Conservation (phyloP, 2,113 vertebrate species). For the Alethe castanea region DNA sequence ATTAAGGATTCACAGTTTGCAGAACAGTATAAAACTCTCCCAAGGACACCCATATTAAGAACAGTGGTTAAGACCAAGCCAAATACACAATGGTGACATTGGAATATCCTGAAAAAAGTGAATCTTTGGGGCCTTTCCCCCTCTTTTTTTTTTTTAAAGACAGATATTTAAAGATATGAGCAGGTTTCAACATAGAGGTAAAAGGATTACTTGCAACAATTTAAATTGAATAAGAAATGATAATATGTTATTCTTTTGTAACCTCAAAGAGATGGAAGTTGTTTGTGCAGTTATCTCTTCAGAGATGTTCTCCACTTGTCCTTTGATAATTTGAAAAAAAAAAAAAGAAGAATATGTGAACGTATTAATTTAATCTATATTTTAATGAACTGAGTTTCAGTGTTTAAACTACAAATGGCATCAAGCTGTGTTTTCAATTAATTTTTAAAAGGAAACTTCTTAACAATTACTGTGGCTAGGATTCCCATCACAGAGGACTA, state of each 20-base stretch:
- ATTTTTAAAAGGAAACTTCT: constrained; percentile 1
- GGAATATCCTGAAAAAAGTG: not conserved
- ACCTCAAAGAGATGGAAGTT: not conserved
- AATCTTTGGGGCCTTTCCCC: not conserved
- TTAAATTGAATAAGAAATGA: not conserved
- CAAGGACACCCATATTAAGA: not conserved
- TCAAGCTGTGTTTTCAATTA: constrained; percentile 63
- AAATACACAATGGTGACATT: not conserved
- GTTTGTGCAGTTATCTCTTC: not conserved
- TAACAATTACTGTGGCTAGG: constrained; percentile 10
- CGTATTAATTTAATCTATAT: not conserved
- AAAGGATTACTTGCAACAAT: not conserved
- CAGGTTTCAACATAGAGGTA: not conserved
- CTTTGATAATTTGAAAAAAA: not conserved
- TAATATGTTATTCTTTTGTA: not conserved
- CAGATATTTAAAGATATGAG: not conserved
- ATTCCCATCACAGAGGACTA: constrained; percentile 19
- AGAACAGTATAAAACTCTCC: not conserved
- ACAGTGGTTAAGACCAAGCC: not conserved
- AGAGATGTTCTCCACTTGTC: not conserved
- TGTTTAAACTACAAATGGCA: constrained; percentile 43
- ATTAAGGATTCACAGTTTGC: not conserved
- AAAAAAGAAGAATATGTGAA: not conserved
- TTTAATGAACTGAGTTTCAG: constrained; percentile 22
- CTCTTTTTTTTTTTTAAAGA: not conserved